A percentile compares a stretch with the other conserved stretches of the same genome.
These are phyloP conservation scores for Neopipo cinnamomea DNA, from an alignment of 2,113 vertebrate species.

Conservation along the genomic window DNA sequence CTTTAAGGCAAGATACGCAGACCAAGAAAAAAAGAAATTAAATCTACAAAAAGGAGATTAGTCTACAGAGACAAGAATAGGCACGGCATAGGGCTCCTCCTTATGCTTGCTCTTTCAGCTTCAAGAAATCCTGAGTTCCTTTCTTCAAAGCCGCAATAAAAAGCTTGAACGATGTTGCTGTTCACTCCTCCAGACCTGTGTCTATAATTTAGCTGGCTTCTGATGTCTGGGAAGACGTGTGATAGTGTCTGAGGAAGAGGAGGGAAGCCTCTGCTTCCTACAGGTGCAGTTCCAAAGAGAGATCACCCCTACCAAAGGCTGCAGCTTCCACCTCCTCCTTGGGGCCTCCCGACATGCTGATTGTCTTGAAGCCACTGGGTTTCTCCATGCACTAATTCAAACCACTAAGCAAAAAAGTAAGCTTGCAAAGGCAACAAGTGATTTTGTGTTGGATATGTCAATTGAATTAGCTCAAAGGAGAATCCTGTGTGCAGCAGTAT, in stretches of 20 bases:
- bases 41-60: background rate
- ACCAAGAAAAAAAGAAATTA: background rate
- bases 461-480: background rate
- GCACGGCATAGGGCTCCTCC: background rate
- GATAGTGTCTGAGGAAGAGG: background rate
- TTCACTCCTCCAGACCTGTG: background rate
- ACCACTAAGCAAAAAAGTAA: background rate
- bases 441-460: background rate
- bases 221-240: background rate
- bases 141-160: background rate
- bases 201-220: background rate
- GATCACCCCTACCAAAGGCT: background rate
- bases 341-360: rapidly evolving
- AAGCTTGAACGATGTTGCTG: background rate
- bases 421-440: background rate
- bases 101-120: background rate
- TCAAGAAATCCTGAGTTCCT: background rate
- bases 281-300: background rate
- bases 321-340: background rate
- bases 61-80: background rate
- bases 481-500: background rate
- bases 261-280: background rate
- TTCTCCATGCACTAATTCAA: background rate
- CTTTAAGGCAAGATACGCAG: background rate
- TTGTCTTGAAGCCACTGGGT: background rate